Conservation (phyloP, 2,113 vertebrate species). For the Heteronetta atricapilla region DNA sequence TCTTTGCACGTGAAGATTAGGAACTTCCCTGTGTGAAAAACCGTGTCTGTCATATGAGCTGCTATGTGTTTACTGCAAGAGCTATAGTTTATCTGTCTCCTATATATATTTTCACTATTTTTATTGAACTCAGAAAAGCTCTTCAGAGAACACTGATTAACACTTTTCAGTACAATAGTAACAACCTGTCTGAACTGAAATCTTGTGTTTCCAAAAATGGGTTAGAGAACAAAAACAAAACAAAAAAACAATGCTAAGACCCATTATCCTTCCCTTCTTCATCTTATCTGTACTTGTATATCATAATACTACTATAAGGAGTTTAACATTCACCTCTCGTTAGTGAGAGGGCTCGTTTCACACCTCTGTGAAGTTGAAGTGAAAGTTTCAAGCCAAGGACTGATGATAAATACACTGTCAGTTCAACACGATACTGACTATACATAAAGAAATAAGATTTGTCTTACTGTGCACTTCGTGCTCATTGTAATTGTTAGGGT, state of each 20-base stretch:
- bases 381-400: slow-evolving; percentile 68
- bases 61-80: background rate
- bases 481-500: slow-evolving; percentile 81
- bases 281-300: background rate
- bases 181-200: background rate
- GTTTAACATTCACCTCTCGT: slow-evolving; percentile 1
- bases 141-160: background rate
- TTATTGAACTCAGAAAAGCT: background rate
- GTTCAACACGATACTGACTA: background rate
- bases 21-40: background rate
- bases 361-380: slow-evolving; percentile 10
- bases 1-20: rapidly evolving
- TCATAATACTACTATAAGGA: background rate
- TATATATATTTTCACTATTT: background rate
- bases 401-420: slow-evolving; percentile 60
- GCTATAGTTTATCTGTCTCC: background rate
- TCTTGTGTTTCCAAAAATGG: background rate
- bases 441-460: background rate
- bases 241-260: background rate
- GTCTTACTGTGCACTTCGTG: slow-evolving; percentile 87
- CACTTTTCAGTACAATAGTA: background rate
- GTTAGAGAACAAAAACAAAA: background rate
- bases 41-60: background rate
- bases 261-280: background rate
- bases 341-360: background rate